phyloP scores from a whole-genome alignment of 2,888 invertebrate species.

The Latrodectus elegans region DNA sequence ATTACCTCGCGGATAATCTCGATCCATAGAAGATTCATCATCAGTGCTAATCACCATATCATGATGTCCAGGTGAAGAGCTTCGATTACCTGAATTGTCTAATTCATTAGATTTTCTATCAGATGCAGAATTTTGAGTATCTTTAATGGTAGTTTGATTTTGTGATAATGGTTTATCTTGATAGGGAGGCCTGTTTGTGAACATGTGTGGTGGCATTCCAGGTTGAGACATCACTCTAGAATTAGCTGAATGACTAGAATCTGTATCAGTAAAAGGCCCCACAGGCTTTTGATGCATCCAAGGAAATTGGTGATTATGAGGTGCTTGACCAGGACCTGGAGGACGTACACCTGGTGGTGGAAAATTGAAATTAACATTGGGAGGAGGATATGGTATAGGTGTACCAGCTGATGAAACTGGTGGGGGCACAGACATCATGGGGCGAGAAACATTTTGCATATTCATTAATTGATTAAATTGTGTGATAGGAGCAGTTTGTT shows the following conservation, averaged over 20 bases:
- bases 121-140: neutral
- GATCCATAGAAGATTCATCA: slow-evolving; percentile 64
- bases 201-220: slow-evolving; percentile 44
- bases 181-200: slow-evolving; percentile 22
- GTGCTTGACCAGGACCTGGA: slow-evolving; percentile 16
- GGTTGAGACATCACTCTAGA: neutral
- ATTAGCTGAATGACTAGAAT: slow-evolving; percentile 24
- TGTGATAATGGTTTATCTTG: slow-evolving; percentile 16
- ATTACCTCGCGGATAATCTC: slow-evolving; percentile 37
- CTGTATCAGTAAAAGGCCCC: slow-evolving; percentile 38
- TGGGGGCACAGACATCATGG: slow-evolving; percentile 42
- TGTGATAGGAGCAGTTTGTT: slow-evolving; percentile 11
- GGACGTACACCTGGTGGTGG: slow-evolving; percentile 59
- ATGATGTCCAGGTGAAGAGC: slow-evolving; percentile 20
- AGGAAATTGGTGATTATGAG: slow-evolving; percentile 31
- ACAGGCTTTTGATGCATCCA: slow-evolving; percentile 42
- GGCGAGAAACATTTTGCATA: slow-evolving; percentile 14
- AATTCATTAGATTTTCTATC: slow-evolving; percentile 34
- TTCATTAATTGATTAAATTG: slow-evolving; percentile 42
- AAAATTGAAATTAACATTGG: slow-evolving; percentile 44
- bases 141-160: slow-evolving; percentile 22
- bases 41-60: slow-evolving; percentile 63
- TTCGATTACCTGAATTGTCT: slow-evolving; percentile 11
- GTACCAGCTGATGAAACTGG: slow-evolving; percentile 40
- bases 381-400: slow-evolving; percentile 60